Evolutionary conservation across 2,113 vertebrate genomes (phyloP), one percentile per base, ranked within the genome.

Genomic region (Heterocephalus glaber): DNA sequence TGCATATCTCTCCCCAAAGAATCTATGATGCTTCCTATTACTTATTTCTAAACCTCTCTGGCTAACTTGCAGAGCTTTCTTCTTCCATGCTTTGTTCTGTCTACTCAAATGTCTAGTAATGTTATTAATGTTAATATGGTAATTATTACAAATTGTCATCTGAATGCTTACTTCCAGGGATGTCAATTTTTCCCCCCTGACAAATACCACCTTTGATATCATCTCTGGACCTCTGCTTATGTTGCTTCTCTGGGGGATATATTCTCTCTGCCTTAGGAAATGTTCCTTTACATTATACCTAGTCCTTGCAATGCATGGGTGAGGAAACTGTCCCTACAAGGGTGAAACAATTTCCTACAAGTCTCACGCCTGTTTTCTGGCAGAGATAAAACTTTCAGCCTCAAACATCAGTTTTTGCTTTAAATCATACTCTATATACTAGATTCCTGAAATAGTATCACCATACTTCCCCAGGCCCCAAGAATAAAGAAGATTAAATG

Each of bases 11-110:
- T 82, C 5, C 63, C 72, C 58, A 76, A 35, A 86, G 24, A 95
- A 13, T 83, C 63, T 63, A 33, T 3, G 33, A 26, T 81, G 28
- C 47, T 91, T 94, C 79, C 24, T 54, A 20, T 7, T 38, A 35
- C 20, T 5, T 82, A 7, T 63, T 93, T 72, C 6, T 44, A 81
- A 89, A 81, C 41, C 70, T 63, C 41, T 83, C 52, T 52, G 7
- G 38, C 60, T 86, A 52, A 76, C 20, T 95, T 80, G 89, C 66
- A 92, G 66, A 86, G 9, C 9, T 93, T 66, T 96, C 47, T 76
- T 90, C 82, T 35, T 52, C 38, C 52, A 61, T 54, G 9, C 56
- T 60, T 38, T 14, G 68, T 65, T 91, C 44, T 5, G 82, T 61
- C 68, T 47, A 86, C 44, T 63, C 56, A 33, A 70, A 58, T 52